Conservation (phyloP, 2,888 invertebrate species). For the Caenorhabditis parvicauda region DNA sequence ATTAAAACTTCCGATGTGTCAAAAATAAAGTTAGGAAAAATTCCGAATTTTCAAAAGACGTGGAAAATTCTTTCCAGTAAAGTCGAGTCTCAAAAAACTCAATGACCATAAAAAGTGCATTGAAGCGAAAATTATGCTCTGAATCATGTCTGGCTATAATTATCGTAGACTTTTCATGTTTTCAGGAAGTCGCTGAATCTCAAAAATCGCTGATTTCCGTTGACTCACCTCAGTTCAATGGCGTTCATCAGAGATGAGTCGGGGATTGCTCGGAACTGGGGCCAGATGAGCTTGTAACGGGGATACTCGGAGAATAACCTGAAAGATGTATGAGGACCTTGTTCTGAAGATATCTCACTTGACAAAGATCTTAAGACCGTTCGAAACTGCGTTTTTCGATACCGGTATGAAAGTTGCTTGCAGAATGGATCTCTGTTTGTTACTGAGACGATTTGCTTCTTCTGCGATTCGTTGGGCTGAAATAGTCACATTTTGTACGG, state of each 20-base stretch:
- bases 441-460: slow-evolving; percentile 38
- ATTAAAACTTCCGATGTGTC: no score
- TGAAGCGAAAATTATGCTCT: neutral
- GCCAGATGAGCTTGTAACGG: slow-evolving; percentile 57
- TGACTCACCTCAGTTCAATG: slow-evolving; percentile 34
- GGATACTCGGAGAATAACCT: slow-evolving; percentile 58
- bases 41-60: no score
- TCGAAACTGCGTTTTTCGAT: slow-evolving; percentile 35
- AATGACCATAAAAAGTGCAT: neutral
- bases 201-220: neutral
- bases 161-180: no score
- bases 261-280: slow-evolving; percentile 55
- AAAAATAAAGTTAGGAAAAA: no score
- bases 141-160: no score
- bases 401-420: slow-evolving; percentile 39
- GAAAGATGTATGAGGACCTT: slow-evolving; percentile 1
- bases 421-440: slow-evolving; percentile 36
- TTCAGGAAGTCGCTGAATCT: no score
- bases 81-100: no score
- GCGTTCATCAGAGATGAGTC: slow-evolving; percentile 57
- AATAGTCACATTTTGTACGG: no score
- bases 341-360: slow-evolving; percentile 17
- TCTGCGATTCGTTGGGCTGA: slow-evolving; percentile 36
- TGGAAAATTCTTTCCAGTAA: no score
- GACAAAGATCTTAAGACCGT: slow-evolving; percentile 43